phyloP scores from a whole-genome alignment of 1,140 invertebrate species.

The Ptiloglossa arizonensis region DNA sequence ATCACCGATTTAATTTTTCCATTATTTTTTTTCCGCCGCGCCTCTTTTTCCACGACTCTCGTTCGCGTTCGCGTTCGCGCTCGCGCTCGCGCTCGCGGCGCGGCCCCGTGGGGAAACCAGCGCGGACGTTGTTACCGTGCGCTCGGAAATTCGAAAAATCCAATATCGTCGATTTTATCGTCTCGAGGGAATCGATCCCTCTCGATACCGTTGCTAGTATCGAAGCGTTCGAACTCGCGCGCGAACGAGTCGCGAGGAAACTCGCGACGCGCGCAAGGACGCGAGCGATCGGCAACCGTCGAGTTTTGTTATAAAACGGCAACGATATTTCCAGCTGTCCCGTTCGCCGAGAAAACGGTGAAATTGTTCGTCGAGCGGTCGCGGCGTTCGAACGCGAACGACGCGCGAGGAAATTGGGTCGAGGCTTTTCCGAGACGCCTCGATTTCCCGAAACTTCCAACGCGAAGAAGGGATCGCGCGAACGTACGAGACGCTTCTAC shows the following conservation, averaged over 20 bases:
- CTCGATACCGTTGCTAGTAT: too few species aligned
- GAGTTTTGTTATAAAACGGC: too few species aligned
- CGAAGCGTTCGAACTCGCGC: too few species aligned
- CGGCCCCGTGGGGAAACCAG: conserved; percentile 6
- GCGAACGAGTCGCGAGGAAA: too few species aligned
- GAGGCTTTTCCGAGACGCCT: conserved; percentile 5
- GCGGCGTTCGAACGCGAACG: neutral
- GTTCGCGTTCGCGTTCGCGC: neutral
- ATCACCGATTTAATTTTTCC: conserved; percentile 42
- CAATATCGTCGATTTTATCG: too few species aligned
- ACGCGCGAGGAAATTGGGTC: neutral
- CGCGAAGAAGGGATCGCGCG: neutral
- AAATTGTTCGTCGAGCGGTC: neutral
- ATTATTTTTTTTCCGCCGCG: neutral
- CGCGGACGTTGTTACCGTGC: neutral
- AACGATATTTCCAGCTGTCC: neutral
- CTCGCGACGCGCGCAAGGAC: too few species aligned
- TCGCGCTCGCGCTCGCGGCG: neutral
- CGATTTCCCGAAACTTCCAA: conserved; percentile 7
- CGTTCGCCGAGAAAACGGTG: neutral
- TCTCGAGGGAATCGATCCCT: too few species aligned
- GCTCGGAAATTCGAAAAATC: neutral
- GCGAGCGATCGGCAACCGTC: too few species aligned
- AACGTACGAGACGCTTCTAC: neutral
- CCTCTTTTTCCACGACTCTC: neutral